A percentile compares a stretch with the other conserved stretches of the same genome.
These are phyloP conservation scores for Poecilia velifera DNA, from an alignment of 2,797 vertebrate species.

Conservation along the genomic window DNA sequence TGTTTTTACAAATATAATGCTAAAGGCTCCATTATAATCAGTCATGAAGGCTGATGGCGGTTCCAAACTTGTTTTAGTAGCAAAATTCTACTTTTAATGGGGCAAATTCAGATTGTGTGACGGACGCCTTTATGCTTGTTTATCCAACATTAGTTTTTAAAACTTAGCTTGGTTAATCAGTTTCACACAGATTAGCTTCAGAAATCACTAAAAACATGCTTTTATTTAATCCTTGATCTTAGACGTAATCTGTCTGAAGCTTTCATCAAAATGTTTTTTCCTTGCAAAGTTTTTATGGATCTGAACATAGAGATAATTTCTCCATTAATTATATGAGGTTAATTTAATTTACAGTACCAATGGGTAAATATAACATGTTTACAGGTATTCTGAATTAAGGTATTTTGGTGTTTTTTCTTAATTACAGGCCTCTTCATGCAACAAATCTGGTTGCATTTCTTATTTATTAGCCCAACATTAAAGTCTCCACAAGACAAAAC, in stretches of 20 bases:
- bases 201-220: background rate
- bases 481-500: background rate
- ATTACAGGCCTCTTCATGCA: background rate
- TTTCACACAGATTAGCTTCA: background rate
- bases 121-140: background rate
- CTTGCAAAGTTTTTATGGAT: background rate
- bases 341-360: background rate
- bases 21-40: background rate
- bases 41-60: background rate
- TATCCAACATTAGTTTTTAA: background rate
- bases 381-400: background rate
- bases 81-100: background rate
- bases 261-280: too few species aligned
- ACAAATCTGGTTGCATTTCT: too few species aligned
- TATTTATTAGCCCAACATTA: background rate
- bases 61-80: background rate
- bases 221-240: background rate
- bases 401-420: background rate
- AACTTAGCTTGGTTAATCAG: background rate
- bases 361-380: background rate
- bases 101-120: background rate
- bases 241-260: too few species aligned
- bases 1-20: background rate
- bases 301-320: background rate
- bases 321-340: background rate